Conservation (phyloP, 2,113 vertebrate species). For the Pelecanoides urinatrix region DNA sequence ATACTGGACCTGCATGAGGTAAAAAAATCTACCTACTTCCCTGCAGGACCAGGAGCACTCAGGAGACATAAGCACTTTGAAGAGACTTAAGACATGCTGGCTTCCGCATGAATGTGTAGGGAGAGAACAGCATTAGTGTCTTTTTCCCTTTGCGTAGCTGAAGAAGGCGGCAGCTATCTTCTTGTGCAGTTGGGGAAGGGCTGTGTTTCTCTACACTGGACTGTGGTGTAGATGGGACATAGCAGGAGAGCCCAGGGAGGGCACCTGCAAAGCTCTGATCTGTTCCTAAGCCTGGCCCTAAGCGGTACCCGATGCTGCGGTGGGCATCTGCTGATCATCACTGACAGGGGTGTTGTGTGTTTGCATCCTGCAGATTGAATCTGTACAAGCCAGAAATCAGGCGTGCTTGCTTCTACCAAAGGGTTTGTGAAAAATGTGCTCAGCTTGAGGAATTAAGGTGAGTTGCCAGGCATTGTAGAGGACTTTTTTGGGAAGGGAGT, state of each 20-base stretch:
- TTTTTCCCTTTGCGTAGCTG: not conserved
- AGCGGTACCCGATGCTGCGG: not conserved
- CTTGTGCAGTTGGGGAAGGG: not conserved
- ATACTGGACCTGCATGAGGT: not conserved
- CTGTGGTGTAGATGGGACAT: not conserved
- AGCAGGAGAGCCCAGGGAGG: not conserved
- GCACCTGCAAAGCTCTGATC: not conserved
- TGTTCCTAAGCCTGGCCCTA: not conserved
- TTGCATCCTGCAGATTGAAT: slow-evolving; percentile 65
- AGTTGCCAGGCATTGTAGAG: not conserved
- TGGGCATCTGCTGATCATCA: not conserved
- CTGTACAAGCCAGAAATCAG: slow-evolving; percentile 47
- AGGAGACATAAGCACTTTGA: not conserved
- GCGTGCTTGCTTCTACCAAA: slow-evolving; percentile 2
- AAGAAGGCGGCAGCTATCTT: not conserved
- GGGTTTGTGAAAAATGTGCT: slow-evolving; percentile 56
- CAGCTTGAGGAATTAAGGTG: slow-evolving; percentile 79
- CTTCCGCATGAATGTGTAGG: not conserved
- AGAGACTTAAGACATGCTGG: not conserved
- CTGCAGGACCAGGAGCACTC: not conserved
- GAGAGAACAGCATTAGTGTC: not conserved
- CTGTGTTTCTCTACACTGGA: not conserved
- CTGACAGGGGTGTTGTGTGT: not conserved
- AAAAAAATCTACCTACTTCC: not conserved
- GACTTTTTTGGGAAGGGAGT: not conserved